Evolutionary conservation across 2,113 vertebrate species (phyloP).

Genomic region (Channa argus): DNA sequence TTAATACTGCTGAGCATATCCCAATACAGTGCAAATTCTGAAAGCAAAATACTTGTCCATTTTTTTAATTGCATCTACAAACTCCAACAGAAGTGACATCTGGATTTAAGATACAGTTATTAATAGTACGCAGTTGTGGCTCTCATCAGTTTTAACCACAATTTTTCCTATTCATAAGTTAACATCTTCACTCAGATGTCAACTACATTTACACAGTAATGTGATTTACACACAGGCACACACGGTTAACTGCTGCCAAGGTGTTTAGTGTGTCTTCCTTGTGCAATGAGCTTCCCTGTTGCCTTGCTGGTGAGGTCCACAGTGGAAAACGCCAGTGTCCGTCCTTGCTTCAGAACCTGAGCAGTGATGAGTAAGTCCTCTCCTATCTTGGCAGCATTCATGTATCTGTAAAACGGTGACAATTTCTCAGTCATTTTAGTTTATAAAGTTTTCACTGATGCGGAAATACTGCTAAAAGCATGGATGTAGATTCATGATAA

Average conservation of each 20-base stretch:
- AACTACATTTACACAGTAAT: neutral
- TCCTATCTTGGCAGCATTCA: conserved; percentile 93
- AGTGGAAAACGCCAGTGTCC: conserved; percentile 88
- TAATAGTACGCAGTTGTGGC: neutral
- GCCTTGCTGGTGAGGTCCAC: conserved; percentile 93
- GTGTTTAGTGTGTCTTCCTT: conserved; percentile 96
- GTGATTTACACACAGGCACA: conserved; percentile 33
- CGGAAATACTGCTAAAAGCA: no score
- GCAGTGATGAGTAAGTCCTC: conserved; percentile 94
- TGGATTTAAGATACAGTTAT: no score
- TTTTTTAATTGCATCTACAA: conserved; percentile 73
- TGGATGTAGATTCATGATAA: neutral
- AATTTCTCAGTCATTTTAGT: conserved; percentile 4
- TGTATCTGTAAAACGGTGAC: conserved; percentile 84
- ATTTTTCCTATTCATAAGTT: conserved; percentile 26
- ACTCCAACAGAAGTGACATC: conserved; percentile 3
- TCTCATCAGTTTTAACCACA: neutral
- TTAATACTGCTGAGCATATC: conserved; percentile 82
- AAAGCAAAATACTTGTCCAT: conserved; percentile 64
- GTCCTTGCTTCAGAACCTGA: conserved; percentile 92
- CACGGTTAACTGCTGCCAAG: conserved; percentile 79
- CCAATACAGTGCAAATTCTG: conserved; percentile 79
- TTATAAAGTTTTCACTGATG: neutral
- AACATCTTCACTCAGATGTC: neutral
- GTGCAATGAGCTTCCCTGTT: conserved; percentile 92